Conservation (phyloP, 2,888 invertebrate genomes). For the Micoletzkya japonica region DNA sequence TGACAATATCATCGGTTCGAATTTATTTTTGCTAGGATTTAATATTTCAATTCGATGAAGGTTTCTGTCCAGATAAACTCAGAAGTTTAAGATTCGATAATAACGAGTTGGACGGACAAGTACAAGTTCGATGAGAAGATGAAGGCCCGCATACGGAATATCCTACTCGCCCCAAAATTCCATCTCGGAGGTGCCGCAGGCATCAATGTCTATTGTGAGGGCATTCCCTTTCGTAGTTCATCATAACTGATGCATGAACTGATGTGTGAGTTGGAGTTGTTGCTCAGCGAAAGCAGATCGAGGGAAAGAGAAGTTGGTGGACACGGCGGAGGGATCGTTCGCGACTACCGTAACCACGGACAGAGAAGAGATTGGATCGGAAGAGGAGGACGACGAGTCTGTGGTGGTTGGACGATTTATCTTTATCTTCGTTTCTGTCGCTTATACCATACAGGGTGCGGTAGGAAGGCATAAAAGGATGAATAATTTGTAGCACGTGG, state of each 20-base stretch:
- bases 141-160: conserved; percentile 27
- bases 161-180: conserved; percentile 42
- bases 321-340: neutral
- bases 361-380: neutral
- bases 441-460: no score
- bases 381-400: conserved; percentile 1
- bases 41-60: neutral
- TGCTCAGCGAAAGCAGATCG: neutral
- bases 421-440: no score
- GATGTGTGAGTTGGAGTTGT: neutral
- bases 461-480: no score
- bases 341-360: neutral
- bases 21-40: conserved; percentile 17
- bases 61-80: neutral
- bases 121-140: conserved; percentile 2
- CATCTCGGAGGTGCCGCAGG: conserved; percentile 41
- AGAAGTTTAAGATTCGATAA: no score
- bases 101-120: neutral
- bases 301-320: neutral
- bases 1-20: conserved; percentile 4
- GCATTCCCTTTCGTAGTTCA: neutral
- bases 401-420: neutral
- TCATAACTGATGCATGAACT: neutral
- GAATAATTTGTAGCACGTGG: neutral
- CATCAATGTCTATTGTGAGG: conserved; percentile 18